These are phyloP conservation scores for Syrrhaptes paradoxus DNA, from an alignment of 2,113 vertebrate species.

Conservation along the genomic window DNA sequence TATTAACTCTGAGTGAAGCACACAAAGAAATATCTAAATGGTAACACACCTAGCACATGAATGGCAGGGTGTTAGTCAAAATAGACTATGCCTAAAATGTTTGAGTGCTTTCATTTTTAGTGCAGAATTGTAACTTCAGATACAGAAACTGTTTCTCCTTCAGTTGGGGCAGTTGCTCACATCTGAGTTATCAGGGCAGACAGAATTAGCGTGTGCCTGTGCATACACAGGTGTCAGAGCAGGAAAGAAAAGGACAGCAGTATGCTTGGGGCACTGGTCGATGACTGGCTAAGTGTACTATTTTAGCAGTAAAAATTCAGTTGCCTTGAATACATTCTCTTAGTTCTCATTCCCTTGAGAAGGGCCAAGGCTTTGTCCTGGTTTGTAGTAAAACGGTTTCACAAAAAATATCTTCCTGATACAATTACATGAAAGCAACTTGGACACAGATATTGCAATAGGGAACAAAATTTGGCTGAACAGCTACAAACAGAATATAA, in stretches of 20 bases:
- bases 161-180: not conserved
- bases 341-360: not conserved
- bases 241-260: not conserved
- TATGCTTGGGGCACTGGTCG: not conserved
- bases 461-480: not conserved
- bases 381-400: not conserved
- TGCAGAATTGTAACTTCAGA: not conserved
- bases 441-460: not conserved
- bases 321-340: not conserved
- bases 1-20: not conserved
- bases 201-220: not conserved
- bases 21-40: not conserved
- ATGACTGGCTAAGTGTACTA: not conserved
- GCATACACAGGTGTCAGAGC: not conserved
- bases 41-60: not conserved
- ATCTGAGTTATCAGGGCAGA: not conserved
- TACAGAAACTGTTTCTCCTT: not conserved
- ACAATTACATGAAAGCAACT: not conserved
- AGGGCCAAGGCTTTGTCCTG: not conserved
- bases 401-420: not conserved
- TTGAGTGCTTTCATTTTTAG: not conserved
- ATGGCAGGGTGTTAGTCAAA: not conserved
- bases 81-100: not conserved
- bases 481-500: not conserved
- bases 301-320: not conserved